phyloP scores from a whole-genome alignment of 1,140 invertebrate genomes.

The Drosophila parvula region DNA sequence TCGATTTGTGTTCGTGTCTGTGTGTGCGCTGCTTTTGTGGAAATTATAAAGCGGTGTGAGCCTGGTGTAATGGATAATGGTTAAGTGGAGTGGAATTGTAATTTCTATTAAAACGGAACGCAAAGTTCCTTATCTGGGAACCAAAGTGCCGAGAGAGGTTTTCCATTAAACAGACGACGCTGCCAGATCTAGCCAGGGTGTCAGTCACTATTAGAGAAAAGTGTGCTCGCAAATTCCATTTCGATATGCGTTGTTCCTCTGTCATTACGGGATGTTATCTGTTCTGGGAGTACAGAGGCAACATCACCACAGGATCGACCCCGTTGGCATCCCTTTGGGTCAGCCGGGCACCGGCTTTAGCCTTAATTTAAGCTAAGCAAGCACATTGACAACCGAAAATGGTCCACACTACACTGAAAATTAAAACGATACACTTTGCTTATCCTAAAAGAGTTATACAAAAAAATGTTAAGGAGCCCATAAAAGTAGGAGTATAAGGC shows the following conservation, averaged over 20 bases:
- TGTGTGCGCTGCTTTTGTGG: constrained; percentile 33
- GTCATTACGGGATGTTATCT: constrained; percentile 45
- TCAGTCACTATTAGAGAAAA: constrained; percentile 29
- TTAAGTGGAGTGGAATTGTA: constrained; percentile 54
- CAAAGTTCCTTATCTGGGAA: constrained; percentile 22
- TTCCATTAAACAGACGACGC: constrained; percentile 28
- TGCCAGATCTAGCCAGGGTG: neutral
- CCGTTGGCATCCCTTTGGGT: constrained; percentile 9
- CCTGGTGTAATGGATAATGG: constrained; percentile 42
- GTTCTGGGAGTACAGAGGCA: neutral
- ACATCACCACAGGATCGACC: constrained; percentile 10
- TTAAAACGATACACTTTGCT: no score
- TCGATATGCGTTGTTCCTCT: constrained; percentile 25
- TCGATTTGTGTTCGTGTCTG: constrained; percentile 33
- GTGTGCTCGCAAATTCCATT: constrained; percentile 21
- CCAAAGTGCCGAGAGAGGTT: constrained; percentile 21
- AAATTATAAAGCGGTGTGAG: constrained; percentile 46
- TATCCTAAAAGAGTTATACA: no score
- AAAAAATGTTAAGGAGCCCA: no score
- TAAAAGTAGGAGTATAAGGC: no score
- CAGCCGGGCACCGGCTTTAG: constrained; percentile 44
- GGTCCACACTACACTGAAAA: constrained; percentile 39
- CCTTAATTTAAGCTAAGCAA: constrained; percentile 49
- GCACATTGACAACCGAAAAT: constrained; percentile 68
- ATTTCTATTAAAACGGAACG: constrained; percentile 39